Evolutionary conservation across 2,888 invertebrate species (phyloP), one percentile per base, ranked within the genome.

Genomic region (Nephrocerus scutellatus): DNA sequence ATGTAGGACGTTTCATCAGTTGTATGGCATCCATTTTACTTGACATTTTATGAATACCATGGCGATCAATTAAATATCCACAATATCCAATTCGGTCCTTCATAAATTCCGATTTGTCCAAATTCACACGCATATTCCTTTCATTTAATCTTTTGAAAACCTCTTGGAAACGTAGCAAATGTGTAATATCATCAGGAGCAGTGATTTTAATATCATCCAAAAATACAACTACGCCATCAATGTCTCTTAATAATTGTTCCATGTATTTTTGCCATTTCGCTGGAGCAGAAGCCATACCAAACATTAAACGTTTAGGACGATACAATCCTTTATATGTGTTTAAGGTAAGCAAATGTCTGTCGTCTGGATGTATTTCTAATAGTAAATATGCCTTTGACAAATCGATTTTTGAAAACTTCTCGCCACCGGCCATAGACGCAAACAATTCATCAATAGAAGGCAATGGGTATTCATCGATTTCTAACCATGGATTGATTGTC

Each of bases 241-340:
- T 51, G 26, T 48, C 52, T 10, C 38, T 33, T 6, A 57, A 24
- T 18, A 54, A 26, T 13, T 48, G 36, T 41, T 59, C 54, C 30
- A 61, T 55, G 34, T 45, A 30, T n/a, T 54, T 26, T 45, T 63
- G 57, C 46, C 49, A 61, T 21, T 51, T 52, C 9, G 56, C 57
- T 5, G 58, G 57, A 9, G 55, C 60, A 22, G 50, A 44, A 6
- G 58, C 50, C 5, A 61, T 36, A 4, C 60, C 61, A 39, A 55
- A 60, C 48, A 53, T 45, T 30, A 61, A 40, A 6, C 60, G 34
- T 6, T 49, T 60, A 31, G 50, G 52, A 31, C 47, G 38, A 39
- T 50, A 61, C 5, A 61, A 41, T 3, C 60, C 62, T 36, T 56
- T 57, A 36, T 54, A 59, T 6, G 62, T 61, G 35, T 41, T 59